Base-by-base conservation (phyloP, 1,140 invertebrate species). In the Chelonus insularis region DNA sequence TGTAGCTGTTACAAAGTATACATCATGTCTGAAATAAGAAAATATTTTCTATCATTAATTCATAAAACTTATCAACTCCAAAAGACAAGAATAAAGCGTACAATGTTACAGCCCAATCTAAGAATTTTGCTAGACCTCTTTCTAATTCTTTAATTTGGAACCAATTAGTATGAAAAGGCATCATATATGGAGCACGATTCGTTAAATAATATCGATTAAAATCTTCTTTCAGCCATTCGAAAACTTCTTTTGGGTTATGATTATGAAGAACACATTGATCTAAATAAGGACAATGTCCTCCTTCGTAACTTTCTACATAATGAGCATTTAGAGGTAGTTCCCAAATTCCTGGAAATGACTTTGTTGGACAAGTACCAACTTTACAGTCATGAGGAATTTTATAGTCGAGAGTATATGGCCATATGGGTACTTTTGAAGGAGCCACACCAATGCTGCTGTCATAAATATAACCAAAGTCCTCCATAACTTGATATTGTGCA, bases 131-230 rank as follows among this genome's bases (percentile, higher is more conserved):
- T 1, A 96, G 82, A 20, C 93, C 94, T 59, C 86, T 81, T 74
- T 95, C 92, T 1, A 95, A 81, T 65, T 90, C 90, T 65, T 93
- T 91, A 48, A 93, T 92, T 71, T 94, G 92, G 84, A 96, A 96
- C 94, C 93, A 96, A 79, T 95, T 96, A 7, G 93, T 95, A 66
- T 95, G 93, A 86, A 96, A 93, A 4, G 93, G 89, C 89, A 96
- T 93, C 90, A 94, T 93, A 72, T 96, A 95, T 0, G 94, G 94
- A 1, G 94, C 94, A 63, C 91, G 84, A 74, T 95, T 95, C 71
- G 93, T 90, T 32, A 91, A 88, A 70, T 95, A 95, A 72, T 92
- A 88, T 21, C 92, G 83, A 41, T 87, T 86, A 76, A 96, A 97
- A 74, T 97, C 95, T 82, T 96, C 93, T 72, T 91, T 88, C 1